Evolutionary conservation across 2,797 vertebrate species (phyloP).

Genomic region (Sphenopsis melanotis): DNA sequence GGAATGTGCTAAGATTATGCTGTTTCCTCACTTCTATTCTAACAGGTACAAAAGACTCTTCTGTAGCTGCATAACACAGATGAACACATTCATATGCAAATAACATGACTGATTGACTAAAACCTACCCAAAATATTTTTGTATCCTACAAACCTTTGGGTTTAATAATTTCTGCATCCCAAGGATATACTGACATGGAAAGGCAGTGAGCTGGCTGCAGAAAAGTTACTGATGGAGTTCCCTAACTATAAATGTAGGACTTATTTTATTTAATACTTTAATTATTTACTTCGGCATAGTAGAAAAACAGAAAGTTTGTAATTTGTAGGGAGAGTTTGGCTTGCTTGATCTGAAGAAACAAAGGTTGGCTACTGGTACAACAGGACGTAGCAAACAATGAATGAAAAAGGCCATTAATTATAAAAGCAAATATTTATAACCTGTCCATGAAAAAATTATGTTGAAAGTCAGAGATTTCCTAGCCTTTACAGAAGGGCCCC

Average conservation of each 20-base stretch:
- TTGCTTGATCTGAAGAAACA: neutral
- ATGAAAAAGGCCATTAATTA: neutral
- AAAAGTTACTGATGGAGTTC: neutral
- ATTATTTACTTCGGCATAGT: neutral
- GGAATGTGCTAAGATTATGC: neutral
- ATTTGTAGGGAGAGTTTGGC: neutral
- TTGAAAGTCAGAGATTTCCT: neutral
- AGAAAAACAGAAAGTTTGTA: neutral
- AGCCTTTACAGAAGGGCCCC: neutral
- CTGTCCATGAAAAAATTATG: neutral
- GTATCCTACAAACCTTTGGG: neutral
- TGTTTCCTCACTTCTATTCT: neutral
- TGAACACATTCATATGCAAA: neutral
- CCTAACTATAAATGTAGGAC: neutral
- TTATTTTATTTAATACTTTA: neutral
- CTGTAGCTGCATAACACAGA: neutral
- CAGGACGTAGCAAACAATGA: neutral
- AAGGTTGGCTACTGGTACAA: neutral
- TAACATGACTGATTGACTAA: neutral
- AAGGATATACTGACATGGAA: neutral
- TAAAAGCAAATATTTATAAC: neutral
- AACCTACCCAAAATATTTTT: neutral
- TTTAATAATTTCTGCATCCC: neutral
- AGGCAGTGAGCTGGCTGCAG: neutral
- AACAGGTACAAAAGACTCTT: slow-evolving; percentile 1